phyloP scores from a whole-genome alignment of 1,140 invertebrate species.

The Helicorthomorpha holstii region DNA sequence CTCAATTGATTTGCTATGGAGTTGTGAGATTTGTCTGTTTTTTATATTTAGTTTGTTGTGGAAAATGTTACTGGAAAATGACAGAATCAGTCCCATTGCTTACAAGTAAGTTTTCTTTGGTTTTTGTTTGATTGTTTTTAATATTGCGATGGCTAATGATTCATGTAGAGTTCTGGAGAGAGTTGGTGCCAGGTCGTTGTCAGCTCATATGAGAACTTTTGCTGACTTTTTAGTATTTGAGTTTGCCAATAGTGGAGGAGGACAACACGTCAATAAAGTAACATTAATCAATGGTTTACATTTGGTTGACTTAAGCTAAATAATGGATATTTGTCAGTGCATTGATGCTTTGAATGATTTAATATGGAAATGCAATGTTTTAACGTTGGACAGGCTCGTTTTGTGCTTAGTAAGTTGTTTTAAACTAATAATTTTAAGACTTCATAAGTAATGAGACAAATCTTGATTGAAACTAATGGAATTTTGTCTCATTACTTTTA shows the following conservation, averaged over 20 bases:
- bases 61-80: slow-evolving; percentile 90
- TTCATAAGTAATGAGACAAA: no score
- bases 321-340: slow-evolving; percentile 35
- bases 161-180: slow-evolving; percentile 67
- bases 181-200: slow-evolving; percentile 75
- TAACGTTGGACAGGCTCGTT: slow-evolving; percentile 81
- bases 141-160: background rate
- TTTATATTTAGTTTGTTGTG: slow-evolving; percentile 54
- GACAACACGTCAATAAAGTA: slow-evolving; percentile 62
- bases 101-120: slow-evolving; percentile 53
- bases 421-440: background rate
- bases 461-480: no score
- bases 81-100: slow-evolving; percentile 75
- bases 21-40: background rate
- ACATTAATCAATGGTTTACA: no score
- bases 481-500: no score
- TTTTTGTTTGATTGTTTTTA: background rate
- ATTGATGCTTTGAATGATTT: slow-evolving; percentile 90
- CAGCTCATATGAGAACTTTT: slow-evolving; percentile 78
- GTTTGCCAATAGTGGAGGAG: slow-evolving; percentile 65
- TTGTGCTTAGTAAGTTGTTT: slow-evolving; percentile 53
- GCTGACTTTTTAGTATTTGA: slow-evolving; percentile 88
- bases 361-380: slow-evolving; percentile 94
- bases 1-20: no score
- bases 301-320: no score